A percentile compares a stretch with the other conserved stretches of the same genome.
Evolutionary conservation across 37 sponge, comb jelly and placozoan species (phyloP).

Genomic region (Haliclona indistincta): DNA sequence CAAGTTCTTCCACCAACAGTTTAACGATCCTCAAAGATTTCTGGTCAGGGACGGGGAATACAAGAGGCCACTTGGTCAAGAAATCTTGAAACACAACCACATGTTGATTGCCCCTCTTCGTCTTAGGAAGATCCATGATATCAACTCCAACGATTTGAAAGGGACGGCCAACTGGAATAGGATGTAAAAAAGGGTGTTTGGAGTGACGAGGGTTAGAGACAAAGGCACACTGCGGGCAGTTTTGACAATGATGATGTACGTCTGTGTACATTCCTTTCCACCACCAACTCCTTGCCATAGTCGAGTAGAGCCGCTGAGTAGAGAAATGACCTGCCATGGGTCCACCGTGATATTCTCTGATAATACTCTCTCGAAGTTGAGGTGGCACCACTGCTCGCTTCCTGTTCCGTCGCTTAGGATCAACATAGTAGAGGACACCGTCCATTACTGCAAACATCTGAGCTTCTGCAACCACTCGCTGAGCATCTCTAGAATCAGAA

Average conservation of each 20-base stretch:
- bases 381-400: conserved; percentile 20
- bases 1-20: conserved; percentile 3
- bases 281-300: conserved; percentile 18
- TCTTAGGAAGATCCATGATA: conserved; percentile 38
- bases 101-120: conserved; percentile 23
- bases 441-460: not conserved
- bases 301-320: conserved; percentile 2
- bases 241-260: conserved; percentile 8
- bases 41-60: conserved; percentile 1
- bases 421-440: conserved; percentile 4
- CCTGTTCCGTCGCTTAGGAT: not conserved
- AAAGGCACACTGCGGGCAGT: conserved; percentile 26
- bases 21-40: conserved; percentile 4
- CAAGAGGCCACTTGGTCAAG: conserved; percentile 32
- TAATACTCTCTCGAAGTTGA: not conserved
- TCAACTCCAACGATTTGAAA: conserved; percentile 57
- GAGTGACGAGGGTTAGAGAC: not conserved
- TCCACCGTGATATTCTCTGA: not conserved
- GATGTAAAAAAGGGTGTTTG: not conserved
- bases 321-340: conserved; percentile 25
- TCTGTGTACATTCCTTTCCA: conserved; percentile 44
- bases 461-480: not conserved
- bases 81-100: conserved; percentile 25
- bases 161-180: conserved; percentile 33
- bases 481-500: not conserved